These are phyloP conservation scores for Halictus ligatus DNA, from an alignment of 2,888 invertebrate genomes.

Conservation along the genomic window DNA sequence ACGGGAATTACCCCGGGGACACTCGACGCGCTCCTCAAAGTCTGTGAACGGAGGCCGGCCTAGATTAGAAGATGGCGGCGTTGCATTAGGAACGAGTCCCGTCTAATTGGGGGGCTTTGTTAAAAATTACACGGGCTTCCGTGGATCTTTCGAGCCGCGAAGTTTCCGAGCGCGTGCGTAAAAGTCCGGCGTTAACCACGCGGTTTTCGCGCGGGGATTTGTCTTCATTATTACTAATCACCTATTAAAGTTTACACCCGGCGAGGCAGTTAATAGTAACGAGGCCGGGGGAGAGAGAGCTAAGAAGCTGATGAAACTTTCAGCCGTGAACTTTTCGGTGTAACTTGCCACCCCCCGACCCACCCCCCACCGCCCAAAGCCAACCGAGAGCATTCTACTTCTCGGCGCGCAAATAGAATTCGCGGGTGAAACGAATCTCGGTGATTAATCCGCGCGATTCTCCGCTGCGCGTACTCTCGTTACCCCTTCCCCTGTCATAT, in stretches of 20 bases:
- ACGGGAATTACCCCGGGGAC: background rate
- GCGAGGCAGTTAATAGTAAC: constrained; percentile 61
- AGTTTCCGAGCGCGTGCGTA: constrained; percentile 36
- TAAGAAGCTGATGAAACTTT: constrained; percentile 62
- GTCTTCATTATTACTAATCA: constrained; percentile 68
- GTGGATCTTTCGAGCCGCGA: constrained; percentile 9
- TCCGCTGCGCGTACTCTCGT: background rate
- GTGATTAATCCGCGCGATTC: constrained; percentile 41
- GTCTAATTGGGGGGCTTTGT: constrained; percentile 27
- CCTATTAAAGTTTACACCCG: constrained; percentile 64
- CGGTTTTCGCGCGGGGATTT: constrained; percentile 49
- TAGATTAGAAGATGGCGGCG: constrained; percentile 5
- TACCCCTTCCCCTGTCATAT: background rate
- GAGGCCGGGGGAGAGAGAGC: constrained; percentile 17
- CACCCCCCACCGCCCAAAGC: background rate
- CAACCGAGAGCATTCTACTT: constrained; percentile 26
- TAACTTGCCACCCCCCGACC: constrained; percentile 42
- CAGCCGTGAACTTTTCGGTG: constrained; percentile 52
- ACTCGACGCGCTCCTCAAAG: background rate
- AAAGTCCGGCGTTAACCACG: constrained; percentile 46
- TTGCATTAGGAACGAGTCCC: constrained; percentile 21
- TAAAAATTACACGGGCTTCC: constrained; percentile 35
- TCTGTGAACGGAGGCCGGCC: background rate
- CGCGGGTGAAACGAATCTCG: constrained; percentile 42
- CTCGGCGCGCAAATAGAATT: constrained; percentile 56